A percentile compares a stretch with the other conserved stretches of the same genome.
These are phyloP conservation scores for Leptinotarsa undecemlineata DNA, from an alignment of 1,140 invertebrate genomes.

Conservation along the genomic window DNA sequence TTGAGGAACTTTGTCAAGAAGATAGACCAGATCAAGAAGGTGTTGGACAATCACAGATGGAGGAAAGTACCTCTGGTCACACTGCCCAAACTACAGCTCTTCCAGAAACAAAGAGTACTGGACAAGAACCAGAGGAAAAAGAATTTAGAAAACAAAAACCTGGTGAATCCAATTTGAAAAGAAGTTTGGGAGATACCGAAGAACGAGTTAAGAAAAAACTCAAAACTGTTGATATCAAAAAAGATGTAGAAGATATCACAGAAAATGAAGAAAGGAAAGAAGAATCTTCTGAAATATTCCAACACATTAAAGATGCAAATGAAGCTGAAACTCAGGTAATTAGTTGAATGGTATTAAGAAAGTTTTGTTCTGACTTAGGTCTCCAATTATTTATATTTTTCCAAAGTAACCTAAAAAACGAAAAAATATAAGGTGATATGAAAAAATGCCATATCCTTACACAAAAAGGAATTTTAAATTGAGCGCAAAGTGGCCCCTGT, in stretches of 20 bases:
- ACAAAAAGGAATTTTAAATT: no score
- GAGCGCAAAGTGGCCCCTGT: no score
- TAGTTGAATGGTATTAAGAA: no score
- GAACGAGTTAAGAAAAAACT: constrained; percentile 59
- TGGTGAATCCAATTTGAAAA: constrained; percentile 57
- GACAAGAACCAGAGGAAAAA: constrained; percentile 47
- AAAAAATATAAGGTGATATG: no score
- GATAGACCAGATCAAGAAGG: constrained; percentile 58
- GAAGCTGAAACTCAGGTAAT: constrained; percentile 35
- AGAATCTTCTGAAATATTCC: constrained; percentile 71
- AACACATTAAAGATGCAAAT: constrained; percentile 83
- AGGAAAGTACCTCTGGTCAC: constrained; percentile 58
- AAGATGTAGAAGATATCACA: constrained; percentile 55
- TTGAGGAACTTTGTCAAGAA: constrained; percentile 55
- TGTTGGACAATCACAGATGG: constrained; percentile 58
- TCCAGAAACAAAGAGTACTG: constrained; percentile 46
- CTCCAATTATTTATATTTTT: no score
- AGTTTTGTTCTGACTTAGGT: no score
- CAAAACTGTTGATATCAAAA: constrained; percentile 58
- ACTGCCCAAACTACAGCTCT: constrained; percentile 52
- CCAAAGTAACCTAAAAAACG: no score
- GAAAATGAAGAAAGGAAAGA: constrained; percentile 59
- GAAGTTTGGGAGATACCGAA: constrained; percentile 56
- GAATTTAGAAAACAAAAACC: constrained; percentile 57
- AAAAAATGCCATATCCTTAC: no score